Evolutionary conservation across 30 jellyfish, hydroid and myxozoan species (phyloP).

Genomic region (Rhopilema esculentum): DNA sequence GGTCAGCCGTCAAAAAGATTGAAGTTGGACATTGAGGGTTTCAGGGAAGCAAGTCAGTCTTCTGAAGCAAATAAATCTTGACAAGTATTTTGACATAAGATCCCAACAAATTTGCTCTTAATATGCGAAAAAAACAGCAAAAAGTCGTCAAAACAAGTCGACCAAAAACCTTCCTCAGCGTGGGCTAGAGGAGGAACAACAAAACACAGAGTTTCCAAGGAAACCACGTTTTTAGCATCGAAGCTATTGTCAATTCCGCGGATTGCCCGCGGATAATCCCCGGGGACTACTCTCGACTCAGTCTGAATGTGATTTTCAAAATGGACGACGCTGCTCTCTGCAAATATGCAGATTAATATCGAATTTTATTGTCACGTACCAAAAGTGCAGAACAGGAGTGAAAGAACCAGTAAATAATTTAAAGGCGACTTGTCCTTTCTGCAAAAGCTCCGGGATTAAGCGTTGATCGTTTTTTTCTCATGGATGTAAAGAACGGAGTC

Average conservation of each 20-base stretch:
- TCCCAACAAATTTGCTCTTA: neutral
- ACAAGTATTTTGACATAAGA: too few species aligned
- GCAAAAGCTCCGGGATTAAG: neutral
- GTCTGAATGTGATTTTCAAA: conserved; percentile 34
- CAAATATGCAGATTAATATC: neutral
- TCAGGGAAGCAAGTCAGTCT: too few species aligned
- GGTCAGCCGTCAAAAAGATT: too few species aligned
- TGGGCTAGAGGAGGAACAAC: conserved; percentile 2
- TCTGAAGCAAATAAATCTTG: too few species aligned
- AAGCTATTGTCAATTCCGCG: conserved; percentile 62
- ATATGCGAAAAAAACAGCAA: neutral
- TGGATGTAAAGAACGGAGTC: neutral
- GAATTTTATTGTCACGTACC: neutral
- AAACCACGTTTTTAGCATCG: neutral
- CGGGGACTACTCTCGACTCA: neutral
- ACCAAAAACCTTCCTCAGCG: neutral
- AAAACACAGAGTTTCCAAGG: conserved; percentile 49
- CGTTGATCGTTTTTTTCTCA: conserved; percentile 23
- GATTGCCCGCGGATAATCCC: conserved; percentile 24
- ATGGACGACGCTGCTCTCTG: conserved; percentile 27
- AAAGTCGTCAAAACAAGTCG: neutral
- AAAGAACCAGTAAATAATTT: neutral
- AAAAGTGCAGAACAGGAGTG: neutral
- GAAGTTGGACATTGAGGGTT: too few species aligned
- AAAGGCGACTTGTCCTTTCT: neutral